These are phyloP conservation scores for Terrapene triunguis DNA, from an alignment of 2,113 vertebrate species.

Conservation along the genomic window DNA sequence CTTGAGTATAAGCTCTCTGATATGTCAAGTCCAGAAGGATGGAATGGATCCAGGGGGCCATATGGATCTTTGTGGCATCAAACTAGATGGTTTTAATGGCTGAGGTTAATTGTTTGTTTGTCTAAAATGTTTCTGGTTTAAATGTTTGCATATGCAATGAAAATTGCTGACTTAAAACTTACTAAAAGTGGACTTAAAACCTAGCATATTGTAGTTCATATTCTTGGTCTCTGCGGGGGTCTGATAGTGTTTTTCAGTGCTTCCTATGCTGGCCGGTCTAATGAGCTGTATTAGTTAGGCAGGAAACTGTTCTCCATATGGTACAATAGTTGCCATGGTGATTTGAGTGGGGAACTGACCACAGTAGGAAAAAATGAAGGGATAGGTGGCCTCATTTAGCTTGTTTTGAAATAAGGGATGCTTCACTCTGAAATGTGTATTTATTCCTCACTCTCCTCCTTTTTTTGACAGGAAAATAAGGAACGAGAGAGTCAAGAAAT, in stretches of 20 bases:
- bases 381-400: background rate
- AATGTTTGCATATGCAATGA: background rate
- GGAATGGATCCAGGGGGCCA: fast-evolving
- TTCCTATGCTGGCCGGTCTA: fast-evolving
- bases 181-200: background rate
- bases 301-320: background rate
- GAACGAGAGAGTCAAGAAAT: conserved; percentile 90
- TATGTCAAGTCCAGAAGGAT: background rate
- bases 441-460: background rate
- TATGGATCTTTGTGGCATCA: background rate
- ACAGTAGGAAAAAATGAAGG: background rate
- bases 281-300: background rate
- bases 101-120: background rate
- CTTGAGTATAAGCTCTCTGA: background rate
- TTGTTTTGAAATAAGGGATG: background rate
- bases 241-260: background rate
- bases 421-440: background rate
- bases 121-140: background rate
- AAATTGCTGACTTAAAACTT: background rate
- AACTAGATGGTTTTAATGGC: background rate
- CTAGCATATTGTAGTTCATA: background rate
- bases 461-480: conserved; percentile 86
- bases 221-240: background rate
- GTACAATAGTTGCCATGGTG: background rate
- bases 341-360: background rate